Conservation (phyloP, 37 sponge, comb jelly and placozoan genomes). For the Amphimedon queenslandica region DNA sequence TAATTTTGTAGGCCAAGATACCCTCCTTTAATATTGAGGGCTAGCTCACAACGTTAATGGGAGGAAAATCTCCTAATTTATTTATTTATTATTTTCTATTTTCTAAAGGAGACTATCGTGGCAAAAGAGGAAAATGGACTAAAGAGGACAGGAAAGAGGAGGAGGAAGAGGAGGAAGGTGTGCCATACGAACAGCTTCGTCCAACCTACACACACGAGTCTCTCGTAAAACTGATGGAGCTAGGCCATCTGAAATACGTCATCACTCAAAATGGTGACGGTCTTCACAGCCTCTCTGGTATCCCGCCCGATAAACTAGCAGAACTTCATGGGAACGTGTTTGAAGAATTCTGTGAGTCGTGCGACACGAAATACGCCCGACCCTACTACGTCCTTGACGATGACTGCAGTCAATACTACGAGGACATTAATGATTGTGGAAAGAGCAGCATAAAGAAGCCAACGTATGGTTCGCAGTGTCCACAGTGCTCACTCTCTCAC, state of each 20-base stretch:
- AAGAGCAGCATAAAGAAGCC: slow-evolving; percentile 40
- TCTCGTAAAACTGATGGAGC: slow-evolving; percentile 49
- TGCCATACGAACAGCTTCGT: slow-evolving; percentile 67
- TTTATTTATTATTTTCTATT: too few species aligned
- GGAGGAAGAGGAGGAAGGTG: slow-evolving; percentile 54
- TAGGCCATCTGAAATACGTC: slow-evolving; percentile 65
- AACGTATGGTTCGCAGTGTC: slow-evolving; percentile 48
- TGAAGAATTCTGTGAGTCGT: slow-evolving; percentile 67
- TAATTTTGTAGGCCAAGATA: too few species aligned
- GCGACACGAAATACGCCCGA: slow-evolving; percentile 48
- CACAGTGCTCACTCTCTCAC: slow-evolving; percentile 54
- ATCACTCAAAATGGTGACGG: slow-evolving; percentile 87
- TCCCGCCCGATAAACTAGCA: slow-evolving; percentile 44
- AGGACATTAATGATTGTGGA: slow-evolving; percentile 59
- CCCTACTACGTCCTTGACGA: slow-evolving; percentile 73
- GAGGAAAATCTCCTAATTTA: too few species aligned
- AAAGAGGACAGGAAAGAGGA: slow-evolving; percentile 46
- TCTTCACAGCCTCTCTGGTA: slow-evolving; percentile 59
- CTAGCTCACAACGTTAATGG: too few species aligned
- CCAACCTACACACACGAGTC: slow-evolving; percentile 87
- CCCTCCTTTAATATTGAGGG: too few species aligned
- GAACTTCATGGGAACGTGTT: slow-evolving; percentile 84
- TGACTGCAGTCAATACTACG: slow-evolving; percentile 64
- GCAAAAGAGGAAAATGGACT: slow-evolving; percentile 75
- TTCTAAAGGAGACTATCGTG: slow-evolving; percentile 52